Evolutionary conservation across 2,797 vertebrate genomes (phyloP).

Genomic region (Acomys russatus): DNA sequence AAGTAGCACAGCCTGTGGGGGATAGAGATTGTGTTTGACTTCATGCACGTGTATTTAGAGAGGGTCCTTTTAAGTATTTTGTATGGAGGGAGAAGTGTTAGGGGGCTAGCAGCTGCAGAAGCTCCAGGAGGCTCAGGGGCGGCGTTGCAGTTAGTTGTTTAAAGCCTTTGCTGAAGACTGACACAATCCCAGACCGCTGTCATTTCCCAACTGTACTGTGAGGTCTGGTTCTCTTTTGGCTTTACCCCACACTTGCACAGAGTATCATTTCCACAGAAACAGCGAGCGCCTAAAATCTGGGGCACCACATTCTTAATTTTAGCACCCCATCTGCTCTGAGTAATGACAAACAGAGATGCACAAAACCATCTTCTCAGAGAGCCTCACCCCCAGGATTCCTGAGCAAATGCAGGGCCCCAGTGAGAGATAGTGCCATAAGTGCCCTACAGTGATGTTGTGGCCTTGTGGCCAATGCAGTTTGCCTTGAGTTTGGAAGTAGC

Average conservation of each 20-base stretch:
- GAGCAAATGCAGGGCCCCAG: background rate
- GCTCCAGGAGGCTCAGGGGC: background rate
- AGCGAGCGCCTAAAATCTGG: conserved; percentile 43
- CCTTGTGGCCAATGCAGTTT: background rate
- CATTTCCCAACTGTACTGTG: background rate
- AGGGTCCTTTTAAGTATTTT: background rate
- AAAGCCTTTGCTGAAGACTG: background rate
- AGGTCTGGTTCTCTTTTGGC: background rate
- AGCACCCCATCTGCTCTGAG: conserved; percentile 53
- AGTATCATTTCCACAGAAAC: conserved; percentile 52
- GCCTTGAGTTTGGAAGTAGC: background rate
- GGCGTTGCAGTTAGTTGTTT: background rate
- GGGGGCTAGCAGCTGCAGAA: background rate
- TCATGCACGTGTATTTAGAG: background rate
- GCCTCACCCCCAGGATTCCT: background rate
- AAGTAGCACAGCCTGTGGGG: background rate
- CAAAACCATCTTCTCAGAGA: conserved; percentile 4
- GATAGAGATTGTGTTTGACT: background rate
- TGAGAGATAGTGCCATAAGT: rapidly evolving
- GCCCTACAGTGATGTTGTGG: background rate
- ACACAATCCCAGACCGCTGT: rapidly evolving
- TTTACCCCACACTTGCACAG: background rate
- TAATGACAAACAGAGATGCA: conserved; percentile 47
- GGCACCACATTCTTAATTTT: conserved; percentile 59
- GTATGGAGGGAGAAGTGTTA: background rate